Percentiles rank a stretch among this genome's conserved stretches.
Conservation (phyloP, 1,140 invertebrate genomes). For the Cecropterus lyciades region DNA sequence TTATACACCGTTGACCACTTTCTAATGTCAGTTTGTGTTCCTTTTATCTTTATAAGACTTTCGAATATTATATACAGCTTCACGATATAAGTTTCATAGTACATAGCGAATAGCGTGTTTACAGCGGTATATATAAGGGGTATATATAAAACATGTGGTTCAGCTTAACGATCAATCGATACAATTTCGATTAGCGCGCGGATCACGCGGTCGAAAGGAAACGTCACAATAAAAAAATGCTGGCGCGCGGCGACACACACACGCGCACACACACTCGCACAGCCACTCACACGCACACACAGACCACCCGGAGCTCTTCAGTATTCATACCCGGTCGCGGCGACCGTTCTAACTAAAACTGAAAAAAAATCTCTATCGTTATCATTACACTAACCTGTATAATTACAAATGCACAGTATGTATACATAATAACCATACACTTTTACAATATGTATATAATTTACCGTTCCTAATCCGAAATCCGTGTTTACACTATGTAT, state of each 20-base stretch:
- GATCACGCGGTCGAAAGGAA: conserved; percentile 22
- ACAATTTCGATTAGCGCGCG: background rate
- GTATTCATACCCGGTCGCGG: conserved; percentile 51
- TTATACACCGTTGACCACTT: conserved; percentile 37
- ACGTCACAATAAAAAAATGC: conserved; percentile 33
- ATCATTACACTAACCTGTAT: conserved; percentile 71
- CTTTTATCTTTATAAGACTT: conserved; percentile 32
- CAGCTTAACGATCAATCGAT: conserved; percentile 10
- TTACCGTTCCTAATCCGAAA: conserved; percentile 54
- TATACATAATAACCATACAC: conserved; percentile 76
- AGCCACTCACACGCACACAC: conserved; percentile 29
- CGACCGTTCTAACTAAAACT: conserved; percentile 65
- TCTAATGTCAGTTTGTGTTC: conserved; percentile 9
- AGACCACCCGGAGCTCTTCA: conserved; percentile 42
- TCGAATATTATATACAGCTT: conserved; percentile 7
- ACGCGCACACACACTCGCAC: conserved; percentile 21
- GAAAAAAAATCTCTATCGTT: conserved; percentile 74
- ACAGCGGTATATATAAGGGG: conserved; percentile 24
- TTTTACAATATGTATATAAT: conserved; percentile 77
- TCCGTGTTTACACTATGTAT: conserved; percentile 61
- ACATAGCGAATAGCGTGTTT: conserved; percentile 14
- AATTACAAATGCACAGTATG: conserved; percentile 81
- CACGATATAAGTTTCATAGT: conserved; percentile 11
- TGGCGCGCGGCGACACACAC: conserved; percentile 44
- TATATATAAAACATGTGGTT: conserved; percentile 17